Evolutionary conservation across 1,140 invertebrate species (phyloP).

Genomic region (Papilio machaon): DNA sequence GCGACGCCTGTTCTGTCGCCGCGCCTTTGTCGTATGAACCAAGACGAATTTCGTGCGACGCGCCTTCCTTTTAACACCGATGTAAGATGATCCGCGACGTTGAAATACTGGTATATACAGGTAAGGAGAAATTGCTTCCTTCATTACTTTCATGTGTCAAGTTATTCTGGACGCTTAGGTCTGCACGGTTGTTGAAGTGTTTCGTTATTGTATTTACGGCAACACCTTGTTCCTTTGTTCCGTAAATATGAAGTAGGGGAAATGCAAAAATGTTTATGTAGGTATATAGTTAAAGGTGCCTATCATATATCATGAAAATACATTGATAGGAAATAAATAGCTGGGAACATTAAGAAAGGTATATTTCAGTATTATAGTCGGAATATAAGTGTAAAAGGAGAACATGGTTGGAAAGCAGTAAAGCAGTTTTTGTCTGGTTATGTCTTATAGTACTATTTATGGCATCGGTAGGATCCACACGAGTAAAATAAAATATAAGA

Average conservation of each 20-base stretch:
- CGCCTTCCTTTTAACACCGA: slow-evolving; percentile 26
- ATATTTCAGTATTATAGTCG: no score
- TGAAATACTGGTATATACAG: not conserved
- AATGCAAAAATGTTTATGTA: slow-evolving; percentile 44
- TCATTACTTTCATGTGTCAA: slow-evolving; percentile 44
- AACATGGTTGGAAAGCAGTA: no score
- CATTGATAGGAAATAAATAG: not conserved
- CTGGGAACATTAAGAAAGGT: no score
- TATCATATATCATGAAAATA: not conserved
- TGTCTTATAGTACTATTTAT: no score
- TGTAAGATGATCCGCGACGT: slow-evolving; percentile 26
- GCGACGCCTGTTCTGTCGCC: slow-evolving; percentile 58
- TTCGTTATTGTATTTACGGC: slow-evolving; percentile 44
- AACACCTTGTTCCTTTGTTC: slow-evolving; percentile 54
- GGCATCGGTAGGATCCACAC: no score
- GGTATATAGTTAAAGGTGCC: not conserved
- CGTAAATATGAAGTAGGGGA: slow-evolving; percentile 47
- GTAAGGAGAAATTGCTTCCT: slow-evolving; percentile 20
- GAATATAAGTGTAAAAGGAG: no score
- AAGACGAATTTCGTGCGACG: slow-evolving; percentile 70
- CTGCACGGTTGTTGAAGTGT: slow-evolving; percentile 56
- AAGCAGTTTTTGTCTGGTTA: no score
- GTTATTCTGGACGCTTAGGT: slow-evolving; percentile 47
- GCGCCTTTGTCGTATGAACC: slow-evolving; percentile 65
- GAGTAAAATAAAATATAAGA: no score